These are phyloP conservation scores for Sylvietta virens DNA, from an alignment of 2,113 vertebrate genomes.

Conservation along the genomic window DNA sequence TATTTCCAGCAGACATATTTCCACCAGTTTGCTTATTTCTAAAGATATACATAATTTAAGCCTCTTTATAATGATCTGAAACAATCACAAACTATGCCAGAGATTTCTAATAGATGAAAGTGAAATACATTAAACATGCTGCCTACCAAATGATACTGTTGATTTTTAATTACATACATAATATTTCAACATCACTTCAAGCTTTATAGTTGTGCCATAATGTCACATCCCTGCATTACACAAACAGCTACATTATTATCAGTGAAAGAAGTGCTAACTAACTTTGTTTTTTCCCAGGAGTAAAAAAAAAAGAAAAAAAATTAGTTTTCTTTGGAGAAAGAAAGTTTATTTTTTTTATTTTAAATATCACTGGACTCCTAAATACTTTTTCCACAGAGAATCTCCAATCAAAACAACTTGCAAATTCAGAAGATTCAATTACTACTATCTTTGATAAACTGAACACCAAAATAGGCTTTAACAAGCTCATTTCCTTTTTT, in stretches of 20 bases:
- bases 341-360: neutral
- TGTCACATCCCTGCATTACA: neutral
- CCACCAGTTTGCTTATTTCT: neutral
- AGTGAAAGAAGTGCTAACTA: neutral
- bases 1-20: neutral
- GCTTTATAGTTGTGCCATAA: constrained; percentile 12
- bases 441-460: neutral
- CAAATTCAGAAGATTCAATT: neutral
- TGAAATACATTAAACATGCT: neutral
- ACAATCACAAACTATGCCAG: neutral
- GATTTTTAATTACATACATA: constrained; percentile 2
- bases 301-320: neutral
- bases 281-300: neutral
- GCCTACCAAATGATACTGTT: constrained; percentile 4
- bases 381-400: neutral
- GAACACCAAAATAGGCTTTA: neutral
- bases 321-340: neutral
- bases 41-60: constrained; percentile 12
- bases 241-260: neutral
- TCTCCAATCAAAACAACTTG: neutral
- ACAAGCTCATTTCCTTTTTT: neutral
- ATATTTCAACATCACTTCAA: constrained; percentile 27
- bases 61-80: constrained; percentile 20
- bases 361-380: neutral
- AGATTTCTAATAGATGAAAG: constrained; percentile 31